These are phyloP conservation scores for Lithophane ornitopus DNA, from an alignment of 2,888 invertebrate genomes.

Conservation along the genomic window DNA sequence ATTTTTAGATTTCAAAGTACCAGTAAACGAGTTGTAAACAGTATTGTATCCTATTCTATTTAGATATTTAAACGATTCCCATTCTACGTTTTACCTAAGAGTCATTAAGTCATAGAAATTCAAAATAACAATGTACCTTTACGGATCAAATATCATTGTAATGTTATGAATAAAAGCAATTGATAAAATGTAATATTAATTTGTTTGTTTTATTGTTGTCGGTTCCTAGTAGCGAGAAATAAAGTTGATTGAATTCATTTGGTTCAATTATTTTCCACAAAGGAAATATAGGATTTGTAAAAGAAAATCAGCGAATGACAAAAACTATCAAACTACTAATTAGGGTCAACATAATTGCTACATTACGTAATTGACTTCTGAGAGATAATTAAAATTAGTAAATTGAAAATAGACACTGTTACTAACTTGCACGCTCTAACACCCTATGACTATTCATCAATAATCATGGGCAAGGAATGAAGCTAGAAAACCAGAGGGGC, in stretches of 20 bases:
- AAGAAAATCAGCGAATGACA: not conserved
- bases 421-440: not conserved
- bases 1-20: constrained; percentile 9
- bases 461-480: not conserved
- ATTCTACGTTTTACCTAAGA: constrained; percentile 46
- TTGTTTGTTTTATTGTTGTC: constrained; percentile 78
- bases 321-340: not conserved
- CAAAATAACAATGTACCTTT: constrained; percentile 69
- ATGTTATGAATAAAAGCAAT: constrained; percentile 88
- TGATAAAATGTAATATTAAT: constrained; percentile 84
- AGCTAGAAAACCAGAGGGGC: not conserved
- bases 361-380: not conserved
- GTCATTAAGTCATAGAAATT: constrained; percentile 66
- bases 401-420: not conserved
- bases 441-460: not conserved
- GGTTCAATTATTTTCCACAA: not conserved
- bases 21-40: constrained; percentile 4
- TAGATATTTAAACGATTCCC: constrained; percentile 32
- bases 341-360: not conserved
- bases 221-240: constrained; percentile 8
- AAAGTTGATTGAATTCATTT: not conserved
- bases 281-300: not conserved
- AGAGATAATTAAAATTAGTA: not conserved
- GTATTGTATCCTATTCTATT: constrained; percentile 40
- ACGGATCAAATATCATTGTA: constrained; percentile 80